Conservation (phyloP, 2,797 vertebrate species). For the Apogon hyalosoma region DNA sequence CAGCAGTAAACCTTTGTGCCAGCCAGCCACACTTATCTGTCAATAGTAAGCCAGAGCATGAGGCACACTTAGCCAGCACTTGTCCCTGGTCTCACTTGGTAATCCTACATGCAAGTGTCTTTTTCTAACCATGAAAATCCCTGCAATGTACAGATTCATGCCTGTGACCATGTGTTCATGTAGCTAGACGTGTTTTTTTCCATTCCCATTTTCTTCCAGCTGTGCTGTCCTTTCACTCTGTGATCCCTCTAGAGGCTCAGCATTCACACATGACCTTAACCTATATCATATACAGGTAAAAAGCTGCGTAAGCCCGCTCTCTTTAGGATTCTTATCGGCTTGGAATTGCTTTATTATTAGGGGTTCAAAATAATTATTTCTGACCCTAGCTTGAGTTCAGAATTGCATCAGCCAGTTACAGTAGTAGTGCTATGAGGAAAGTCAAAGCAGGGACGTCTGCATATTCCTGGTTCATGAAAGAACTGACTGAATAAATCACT, state of each 20-base stretch:
- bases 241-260: conserved; percentile 14
- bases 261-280: conserved; percentile 41
- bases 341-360: conserved; percentile 34
- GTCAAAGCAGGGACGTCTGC: conserved; percentile 16
- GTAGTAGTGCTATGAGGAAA: conserved; percentile 33
- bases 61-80: conserved; percentile 61
- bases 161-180: conserved; percentile 43
- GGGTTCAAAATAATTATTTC: conserved; percentile 37
- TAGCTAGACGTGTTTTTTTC: conserved; percentile 19
- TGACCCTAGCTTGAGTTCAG: conserved; percentile 29
- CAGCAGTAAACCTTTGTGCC: conserved; percentile 66
- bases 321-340: conserved; percentile 17
- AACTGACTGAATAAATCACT: conserved; percentile 34
- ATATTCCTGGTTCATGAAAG: conserved; percentile 42
- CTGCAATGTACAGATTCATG: conserved; percentile 24
- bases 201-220: conserved; percentile 24
- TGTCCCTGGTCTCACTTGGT: conserved; percentile 58
- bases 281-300: conserved; percentile 1
- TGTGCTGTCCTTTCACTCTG: conserved; percentile 26
- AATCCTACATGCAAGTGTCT: conserved; percentile 69
- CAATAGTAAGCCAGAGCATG: conserved; percentile 63
- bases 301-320: neutral
- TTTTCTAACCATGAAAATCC: conserved; percentile 49
- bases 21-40: conserved; percentile 65
- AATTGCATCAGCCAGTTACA: conserved; percentile 47